Evolutionary conservation across 2,113 vertebrate genomes (phyloP), one percentile per base, ranked within the genome.

Genomic region (Bostrychus sinensis): DNA sequence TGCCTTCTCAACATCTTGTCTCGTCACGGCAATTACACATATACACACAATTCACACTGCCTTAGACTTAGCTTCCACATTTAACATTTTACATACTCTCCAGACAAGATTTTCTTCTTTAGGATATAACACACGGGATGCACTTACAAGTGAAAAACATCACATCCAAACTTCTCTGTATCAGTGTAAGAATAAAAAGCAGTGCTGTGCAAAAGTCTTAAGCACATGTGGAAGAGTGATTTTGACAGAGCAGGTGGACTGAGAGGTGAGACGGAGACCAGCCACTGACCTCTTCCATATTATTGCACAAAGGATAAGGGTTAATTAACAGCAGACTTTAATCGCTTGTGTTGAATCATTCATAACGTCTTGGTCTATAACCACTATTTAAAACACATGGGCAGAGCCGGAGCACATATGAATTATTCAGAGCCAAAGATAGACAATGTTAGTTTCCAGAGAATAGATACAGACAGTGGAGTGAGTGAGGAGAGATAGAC

Each of bases 21-120:
- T 87, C 86, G 91, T 91, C 90, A 92, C 88, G 90, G 83, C 91
- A 92, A 91, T 91, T 88, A 91, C 88, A 86, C 83, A 85, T 77
- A 81, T 73, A 65, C 77, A 48, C 57, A 66, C 60, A 62, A 46
- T 55, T 34, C 78, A 48, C 62, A 48, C 70, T 5, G 45, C 19
- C 45, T 48, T 25, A 19, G 5, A 42, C 62, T 68, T 64, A 72
- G 58, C 66, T 69, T 51, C 56, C 45, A 37, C 19, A 54, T 30
- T 64, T 26, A 67, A 56, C 48, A 78, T 79, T 71, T 78, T 79
- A 71, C 70, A 85, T 75, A 80, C 66, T 75, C 61, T 69, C 67
- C 64, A 71, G 71, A 48, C 58, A 62, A 60, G 58, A 14, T 48
- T 23, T 13, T 46, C 20, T 23, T 66, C 30, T 70, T 71, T 82